Percentiles rank a stretch among this genome's conserved stretches.
phyloP scores from a whole-genome alignment of 2,113 vertebrate genomes.

The Rhinoderma darwinii region DNA sequence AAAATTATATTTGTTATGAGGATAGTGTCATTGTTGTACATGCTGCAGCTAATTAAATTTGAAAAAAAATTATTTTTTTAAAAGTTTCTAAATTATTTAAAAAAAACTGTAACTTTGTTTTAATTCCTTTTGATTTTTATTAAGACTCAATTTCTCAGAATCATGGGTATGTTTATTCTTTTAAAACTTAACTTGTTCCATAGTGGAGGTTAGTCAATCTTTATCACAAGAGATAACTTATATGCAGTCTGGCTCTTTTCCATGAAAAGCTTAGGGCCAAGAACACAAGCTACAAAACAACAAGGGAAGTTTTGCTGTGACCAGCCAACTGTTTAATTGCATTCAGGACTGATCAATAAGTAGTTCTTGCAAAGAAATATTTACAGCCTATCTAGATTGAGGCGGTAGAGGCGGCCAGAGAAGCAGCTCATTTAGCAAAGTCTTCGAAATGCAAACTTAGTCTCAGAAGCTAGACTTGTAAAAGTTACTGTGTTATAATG shows the following conservation, averaged over 20 bases:
- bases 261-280: constrained; percentile 45
- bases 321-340: constrained; percentile 38
- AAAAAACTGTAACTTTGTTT: too few relatives aligned
- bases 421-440: constrained; percentile 47
- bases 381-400: background rate
- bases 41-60: too few relatives aligned
- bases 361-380: constrained; percentile 47
- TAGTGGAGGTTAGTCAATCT: background rate
- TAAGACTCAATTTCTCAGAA: background rate
- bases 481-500: constrained; percentile 22
- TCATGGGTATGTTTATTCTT: background rate
- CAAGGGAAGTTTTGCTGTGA: constrained; percentile 51
- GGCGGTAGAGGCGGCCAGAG: constrained; percentile 42
- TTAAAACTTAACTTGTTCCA: background rate
- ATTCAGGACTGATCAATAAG: constrained; percentile 43
- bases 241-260: constrained; percentile 24
- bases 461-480: constrained; percentile 16
- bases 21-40: too few relatives aligned
- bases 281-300: constrained; percentile 56
- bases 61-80: too few relatives aligned
- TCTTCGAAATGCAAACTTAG: constrained; percentile 1
- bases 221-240: constrained; percentile 31
- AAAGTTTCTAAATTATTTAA: too few relatives aligned
- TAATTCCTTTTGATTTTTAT: background rate
- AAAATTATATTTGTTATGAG: too few relatives aligned